These are phyloP conservation scores for Tetragonula clypearis DNA, from an alignment of 1,140 invertebrate species.

Conservation along the genomic window DNA sequence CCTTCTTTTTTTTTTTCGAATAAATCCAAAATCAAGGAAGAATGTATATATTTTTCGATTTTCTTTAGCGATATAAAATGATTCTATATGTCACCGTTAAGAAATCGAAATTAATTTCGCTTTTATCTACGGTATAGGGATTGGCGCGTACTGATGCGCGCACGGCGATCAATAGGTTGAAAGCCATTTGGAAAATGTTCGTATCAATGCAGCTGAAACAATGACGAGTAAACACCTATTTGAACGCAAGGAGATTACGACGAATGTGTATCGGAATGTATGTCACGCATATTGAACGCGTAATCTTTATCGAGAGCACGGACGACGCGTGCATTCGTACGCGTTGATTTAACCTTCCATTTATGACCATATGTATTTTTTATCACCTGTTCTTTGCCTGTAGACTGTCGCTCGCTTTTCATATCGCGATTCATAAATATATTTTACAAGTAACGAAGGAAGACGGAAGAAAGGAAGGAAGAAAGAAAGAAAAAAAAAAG, in stretches of 20 bases:
- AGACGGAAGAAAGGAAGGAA: not conserved
- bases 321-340: slow-evolving; percentile 10
- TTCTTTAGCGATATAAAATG: too few species aligned
- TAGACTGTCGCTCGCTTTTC: not conserved
- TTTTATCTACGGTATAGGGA: too few species aligned
- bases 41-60: too few species aligned
- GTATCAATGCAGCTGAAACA: not conserved
- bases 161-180: too few species aligned
- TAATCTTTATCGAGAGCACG: slow-evolving; percentile 44
- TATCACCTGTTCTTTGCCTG: slow-evolving; percentile 13
- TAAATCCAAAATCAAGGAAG: too few species aligned
- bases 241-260: not conserved
- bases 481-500: not conserved
- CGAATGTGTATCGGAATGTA: slow-evolving; percentile 31
- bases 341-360: slow-evolving; percentile 42
- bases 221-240: not conserved
- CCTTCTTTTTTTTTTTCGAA: too few species aligned
- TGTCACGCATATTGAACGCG: slow-evolving; percentile 40
- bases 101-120: too few species aligned
- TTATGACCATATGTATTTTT: not conserved
- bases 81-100: too few species aligned
- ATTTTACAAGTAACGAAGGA: not conserved
- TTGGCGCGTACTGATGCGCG: too few species aligned
- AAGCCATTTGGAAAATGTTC: not conserved
- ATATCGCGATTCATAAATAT: not conserved